phyloP scores from a whole-genome alignment of 2,113 vertebrate species.

The Hippolais icterina region DNA sequence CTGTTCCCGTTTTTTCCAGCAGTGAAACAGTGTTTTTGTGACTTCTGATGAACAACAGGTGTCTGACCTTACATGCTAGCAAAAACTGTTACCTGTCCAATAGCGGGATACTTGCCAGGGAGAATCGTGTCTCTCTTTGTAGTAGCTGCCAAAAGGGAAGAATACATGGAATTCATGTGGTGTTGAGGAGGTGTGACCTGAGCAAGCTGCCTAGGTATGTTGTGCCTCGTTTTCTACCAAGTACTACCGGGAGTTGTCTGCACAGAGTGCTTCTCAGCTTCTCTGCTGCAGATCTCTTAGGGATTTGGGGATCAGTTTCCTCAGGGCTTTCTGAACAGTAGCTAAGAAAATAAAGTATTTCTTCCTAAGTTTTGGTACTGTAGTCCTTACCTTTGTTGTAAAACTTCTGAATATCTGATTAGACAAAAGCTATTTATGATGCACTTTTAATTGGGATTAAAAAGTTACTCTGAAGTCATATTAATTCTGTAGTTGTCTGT shows the following conservation, averaged over 20 bases:
- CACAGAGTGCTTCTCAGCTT: background rate
- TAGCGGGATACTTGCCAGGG: background rate
- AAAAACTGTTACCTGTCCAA: background rate
- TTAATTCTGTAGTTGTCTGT: background rate
- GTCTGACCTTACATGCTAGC: background rate
- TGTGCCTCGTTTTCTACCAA: background rate
- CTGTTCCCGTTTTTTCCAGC: background rate
- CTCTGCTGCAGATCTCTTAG: background rate
- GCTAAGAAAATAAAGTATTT: background rate
- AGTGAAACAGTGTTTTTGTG: background rate
- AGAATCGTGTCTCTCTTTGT: background rate
- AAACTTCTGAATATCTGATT: background rate
- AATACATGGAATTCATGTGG: background rate
- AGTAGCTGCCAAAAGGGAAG: background rate
- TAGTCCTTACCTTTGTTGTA: constrained; percentile 3
- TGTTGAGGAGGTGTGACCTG: background rate
- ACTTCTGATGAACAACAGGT: background rate
- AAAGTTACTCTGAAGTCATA: background rate
- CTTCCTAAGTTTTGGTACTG: background rate
- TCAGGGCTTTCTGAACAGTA: background rate
- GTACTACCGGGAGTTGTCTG: background rate
- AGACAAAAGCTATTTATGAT: constrained; percentile 13
- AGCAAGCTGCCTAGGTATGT: background rate
- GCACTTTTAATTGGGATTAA: background rate
- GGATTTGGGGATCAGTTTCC: background rate